Conservation (phyloP, 2,797 vertebrate genomes). For the Myotis planiceps region DNA sequence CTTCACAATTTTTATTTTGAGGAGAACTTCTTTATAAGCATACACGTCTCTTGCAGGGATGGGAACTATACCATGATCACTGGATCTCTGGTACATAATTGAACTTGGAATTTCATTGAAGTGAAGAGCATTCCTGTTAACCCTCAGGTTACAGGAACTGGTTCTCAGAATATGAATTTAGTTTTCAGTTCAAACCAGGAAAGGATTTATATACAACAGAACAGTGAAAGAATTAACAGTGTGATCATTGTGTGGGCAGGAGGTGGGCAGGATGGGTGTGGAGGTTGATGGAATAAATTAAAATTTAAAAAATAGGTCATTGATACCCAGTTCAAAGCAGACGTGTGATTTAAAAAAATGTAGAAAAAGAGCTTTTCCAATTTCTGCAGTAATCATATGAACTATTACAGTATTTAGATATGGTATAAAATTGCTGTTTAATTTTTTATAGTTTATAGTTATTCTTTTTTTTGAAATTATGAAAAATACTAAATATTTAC, state of each 20-base stretch:
- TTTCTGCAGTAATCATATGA: background rate
- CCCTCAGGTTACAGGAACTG: background rate
- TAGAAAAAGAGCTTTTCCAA: background rate
- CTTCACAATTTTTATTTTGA: background rate
- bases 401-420: background rate
- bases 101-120: background rate
- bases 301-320: background rate
- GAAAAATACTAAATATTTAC: background rate
- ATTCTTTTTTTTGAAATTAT: background rate
- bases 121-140: background rate
- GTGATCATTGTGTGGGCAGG: background rate
- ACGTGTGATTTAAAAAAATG: background rate
- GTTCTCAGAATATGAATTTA: conserved; percentile 51
- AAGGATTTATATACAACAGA: background rate
- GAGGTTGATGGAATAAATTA: background rate
- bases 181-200: conserved; percentile 28
- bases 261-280: background rate
- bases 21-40: background rate
- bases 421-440: background rate
- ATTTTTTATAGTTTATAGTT: background rate
- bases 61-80: background rate
- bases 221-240: background rate
- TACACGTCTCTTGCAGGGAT: background rate
- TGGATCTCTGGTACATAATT: background rate
- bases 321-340: background rate